Evolutionary conservation across 2,113 vertebrate genomes (phyloP).

Genomic region (Leiothrix lutea): DNA sequence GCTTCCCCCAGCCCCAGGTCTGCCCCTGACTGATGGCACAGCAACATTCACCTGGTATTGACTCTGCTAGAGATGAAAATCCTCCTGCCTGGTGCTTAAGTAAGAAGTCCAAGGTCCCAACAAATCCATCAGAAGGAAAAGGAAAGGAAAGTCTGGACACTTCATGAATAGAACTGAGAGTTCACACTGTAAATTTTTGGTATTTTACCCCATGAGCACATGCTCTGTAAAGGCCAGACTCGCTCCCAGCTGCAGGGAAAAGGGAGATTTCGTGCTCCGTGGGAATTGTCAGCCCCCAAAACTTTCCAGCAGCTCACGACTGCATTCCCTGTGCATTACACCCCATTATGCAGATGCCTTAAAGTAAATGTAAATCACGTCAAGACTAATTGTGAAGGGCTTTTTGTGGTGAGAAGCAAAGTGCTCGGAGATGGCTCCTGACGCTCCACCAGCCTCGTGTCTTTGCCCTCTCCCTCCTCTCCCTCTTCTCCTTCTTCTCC

Average conservation of each 20-base stretch:
- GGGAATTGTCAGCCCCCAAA: neutral
- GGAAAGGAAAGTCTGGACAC: neutral
- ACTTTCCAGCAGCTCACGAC: neutral
- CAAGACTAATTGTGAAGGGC: neutral
- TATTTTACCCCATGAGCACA: neutral
- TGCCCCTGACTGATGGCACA: neutral
- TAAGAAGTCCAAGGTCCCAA: neutral
- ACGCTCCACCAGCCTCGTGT: fast-evolving
- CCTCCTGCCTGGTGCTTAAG: neutral
- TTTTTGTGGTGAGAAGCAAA: neutral
- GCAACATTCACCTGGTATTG: neutral
- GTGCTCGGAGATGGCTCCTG: constrained; percentile 9
- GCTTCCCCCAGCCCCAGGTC: neutral
- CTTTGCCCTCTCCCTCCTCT: neutral
- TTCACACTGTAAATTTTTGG: neutral
- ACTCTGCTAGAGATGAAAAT: neutral
- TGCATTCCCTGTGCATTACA: constrained; percentile 8
- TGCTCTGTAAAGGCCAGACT: neutral
- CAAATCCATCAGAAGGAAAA: neutral
- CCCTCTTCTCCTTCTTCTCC: neutral
- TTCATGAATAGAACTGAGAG: neutral
- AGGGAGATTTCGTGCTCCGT: neutral
- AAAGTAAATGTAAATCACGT: constrained; percentile 46
- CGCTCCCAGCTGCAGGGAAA: neutral
- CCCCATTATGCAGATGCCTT: constrained; percentile 16